These are phyloP conservation scores for Branchinecta lindahli DNA, from an alignment of 1,140 invertebrate genomes.

Conservation along the genomic window DNA sequence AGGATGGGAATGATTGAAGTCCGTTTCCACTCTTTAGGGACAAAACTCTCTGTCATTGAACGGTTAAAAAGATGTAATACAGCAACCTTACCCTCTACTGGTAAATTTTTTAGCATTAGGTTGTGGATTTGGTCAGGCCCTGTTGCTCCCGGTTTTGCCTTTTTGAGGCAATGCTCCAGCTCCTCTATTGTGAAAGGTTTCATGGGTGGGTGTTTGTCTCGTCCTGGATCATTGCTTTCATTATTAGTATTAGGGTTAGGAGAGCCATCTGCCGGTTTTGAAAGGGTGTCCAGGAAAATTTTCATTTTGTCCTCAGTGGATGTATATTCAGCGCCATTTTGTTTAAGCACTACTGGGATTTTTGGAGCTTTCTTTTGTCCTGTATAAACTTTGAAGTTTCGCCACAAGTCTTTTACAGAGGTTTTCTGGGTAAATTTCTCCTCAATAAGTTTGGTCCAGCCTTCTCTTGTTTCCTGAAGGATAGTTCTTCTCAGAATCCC, in stretches of 20 bases:
- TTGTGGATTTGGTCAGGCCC: constrained; percentile 1
- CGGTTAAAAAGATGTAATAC: background rate
- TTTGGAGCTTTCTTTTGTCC: background rate
- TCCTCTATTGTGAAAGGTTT: background rate
- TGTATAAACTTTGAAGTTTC: constrained; percentile 6
- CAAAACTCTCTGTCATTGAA: background rate
- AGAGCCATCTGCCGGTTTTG: background rate
- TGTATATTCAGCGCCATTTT: background rate
- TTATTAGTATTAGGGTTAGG: background rate
- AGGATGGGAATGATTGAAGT: too few species aligned
- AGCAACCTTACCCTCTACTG: background rate
- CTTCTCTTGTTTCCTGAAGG: constrained; percentile 5
- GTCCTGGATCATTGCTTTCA: background rate
- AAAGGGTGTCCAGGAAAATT: background rate
- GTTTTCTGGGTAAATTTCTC: background rate
- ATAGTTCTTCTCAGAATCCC: background rate
- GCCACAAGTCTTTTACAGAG: background rate
- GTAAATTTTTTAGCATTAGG: constrained; percentile 5
- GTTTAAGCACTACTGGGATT: background rate
- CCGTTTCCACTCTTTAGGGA: constrained; percentile 3
- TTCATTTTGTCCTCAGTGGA: background rate
- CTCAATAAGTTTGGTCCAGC: background rate
- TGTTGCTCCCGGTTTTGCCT: constrained; percentile 4
- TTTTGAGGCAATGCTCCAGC: background rate
- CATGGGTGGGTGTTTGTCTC: background rate